Conservation (phyloP, 2,888 invertebrate species). For the Danaus chrysippus region DNA sequence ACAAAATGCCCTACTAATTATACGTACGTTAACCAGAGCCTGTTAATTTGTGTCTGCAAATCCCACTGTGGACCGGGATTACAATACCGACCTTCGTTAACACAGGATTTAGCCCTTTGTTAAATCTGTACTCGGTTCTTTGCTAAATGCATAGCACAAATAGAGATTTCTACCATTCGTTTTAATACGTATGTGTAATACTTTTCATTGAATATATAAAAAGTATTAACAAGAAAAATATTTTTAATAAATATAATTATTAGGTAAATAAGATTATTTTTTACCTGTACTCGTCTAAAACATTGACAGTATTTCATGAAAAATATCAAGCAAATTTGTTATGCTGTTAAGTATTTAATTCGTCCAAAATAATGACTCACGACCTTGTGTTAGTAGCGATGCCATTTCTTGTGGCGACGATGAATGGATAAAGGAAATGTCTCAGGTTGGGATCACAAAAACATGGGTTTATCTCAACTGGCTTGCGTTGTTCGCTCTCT, state of each 20-base stretch:
- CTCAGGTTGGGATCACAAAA: slow-evolving; percentile 45
- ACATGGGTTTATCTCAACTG: slow-evolving; percentile 54
- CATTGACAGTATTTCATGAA: too few relatives aligned
- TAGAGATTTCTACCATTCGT: slow-evolving; percentile 3
- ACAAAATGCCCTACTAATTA: slow-evolving; percentile 28
- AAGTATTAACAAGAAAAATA: too few relatives aligned
- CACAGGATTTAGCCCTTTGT: slow-evolving; percentile 57
- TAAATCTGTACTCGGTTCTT: slow-evolving; percentile 24
- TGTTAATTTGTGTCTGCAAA: slow-evolving; percentile 56
- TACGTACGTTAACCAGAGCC: slow-evolving; percentile 33
- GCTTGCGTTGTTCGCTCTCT: slow-evolving; percentile 59
- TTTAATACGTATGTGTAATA: slow-evolving; percentile 2
- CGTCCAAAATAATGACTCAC: slow-evolving; percentile 28
- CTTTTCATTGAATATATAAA: slow-evolving; percentile 19
- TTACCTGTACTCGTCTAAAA: too few relatives aligned
- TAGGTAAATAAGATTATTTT: too few relatives aligned
- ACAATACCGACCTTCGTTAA: slow-evolving; percentile 57
- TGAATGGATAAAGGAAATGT: slow-evolving; percentile 36
- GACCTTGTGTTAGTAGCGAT: slow-evolving; percentile 25
- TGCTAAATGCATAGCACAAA: slow-evolving; percentile 15
- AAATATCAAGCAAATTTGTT: too few relatives aligned
- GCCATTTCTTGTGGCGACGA: slow-evolving; percentile 39
- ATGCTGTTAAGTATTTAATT: slow-evolving; percentile 9
- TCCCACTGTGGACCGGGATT: slow-evolving; percentile 45
- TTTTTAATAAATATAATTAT: too few relatives aligned